Conservation (phyloP, 2,113 vertebrate species). For the Planiliza haematocheilus region DNA sequence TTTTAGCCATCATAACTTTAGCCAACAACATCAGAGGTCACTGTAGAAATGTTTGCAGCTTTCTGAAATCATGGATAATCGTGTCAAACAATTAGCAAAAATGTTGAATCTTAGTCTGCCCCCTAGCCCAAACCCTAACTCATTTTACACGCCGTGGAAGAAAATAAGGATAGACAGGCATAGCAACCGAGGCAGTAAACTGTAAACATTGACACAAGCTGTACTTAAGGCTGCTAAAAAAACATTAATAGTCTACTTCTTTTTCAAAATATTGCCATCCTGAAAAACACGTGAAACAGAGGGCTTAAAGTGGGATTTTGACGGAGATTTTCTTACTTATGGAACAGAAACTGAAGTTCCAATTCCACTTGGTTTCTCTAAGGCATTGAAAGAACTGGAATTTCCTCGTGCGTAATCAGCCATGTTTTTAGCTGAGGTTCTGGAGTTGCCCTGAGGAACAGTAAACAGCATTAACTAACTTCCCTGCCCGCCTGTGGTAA, state of each 20-base stretch:
- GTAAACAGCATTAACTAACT: conserved; percentile 62
- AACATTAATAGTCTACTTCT: background rate
- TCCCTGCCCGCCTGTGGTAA: too few species aligned
- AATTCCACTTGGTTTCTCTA: background rate
- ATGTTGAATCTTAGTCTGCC: too few species aligned
- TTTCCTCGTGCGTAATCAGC: background rate
- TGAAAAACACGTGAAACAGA: background rate
- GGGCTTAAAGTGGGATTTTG: background rate
- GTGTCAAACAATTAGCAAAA: too few species aligned
- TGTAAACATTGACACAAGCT: too few species aligned
- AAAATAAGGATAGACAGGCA: too few species aligned
- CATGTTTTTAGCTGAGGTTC: background rate
- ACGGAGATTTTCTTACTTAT: background rate
- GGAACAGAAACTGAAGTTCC: background rate
- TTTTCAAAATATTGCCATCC: background rate
- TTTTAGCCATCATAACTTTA: too few species aligned
- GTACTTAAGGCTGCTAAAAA: background rate
- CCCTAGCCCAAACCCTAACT: too few species aligned
- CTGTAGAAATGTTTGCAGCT: too few species aligned
- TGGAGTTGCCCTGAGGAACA: conserved; percentile 40
- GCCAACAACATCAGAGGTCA: too few species aligned
- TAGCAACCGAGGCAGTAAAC: too few species aligned
- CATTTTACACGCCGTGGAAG: too few species aligned
- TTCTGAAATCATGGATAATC: too few species aligned
- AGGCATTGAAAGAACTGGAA: background rate